Evolutionary conservation across 2,888 invertebrate species (phyloP).

Genomic region (Ashinkailepas kermadecensis): DNA sequence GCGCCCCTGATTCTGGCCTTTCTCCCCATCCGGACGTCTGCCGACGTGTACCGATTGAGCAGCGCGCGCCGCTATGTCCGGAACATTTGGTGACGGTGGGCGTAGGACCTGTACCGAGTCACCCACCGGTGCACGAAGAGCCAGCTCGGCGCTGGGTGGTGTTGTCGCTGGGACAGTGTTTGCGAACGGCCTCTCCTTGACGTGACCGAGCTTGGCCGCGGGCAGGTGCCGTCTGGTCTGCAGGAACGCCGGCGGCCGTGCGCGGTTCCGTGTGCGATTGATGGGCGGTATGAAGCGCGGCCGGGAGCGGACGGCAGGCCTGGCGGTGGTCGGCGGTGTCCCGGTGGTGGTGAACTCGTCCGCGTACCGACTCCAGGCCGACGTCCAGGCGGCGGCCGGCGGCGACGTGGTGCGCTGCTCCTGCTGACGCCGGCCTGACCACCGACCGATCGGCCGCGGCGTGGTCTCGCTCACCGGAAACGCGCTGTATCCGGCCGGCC

Average conservation of each 20-base stretch:
- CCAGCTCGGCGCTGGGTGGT: too few relatives aligned
- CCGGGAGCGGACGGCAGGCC: not conserved
- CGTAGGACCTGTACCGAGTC: too few relatives aligned
- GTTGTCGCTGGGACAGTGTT: too few relatives aligned
- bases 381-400: not conserved
- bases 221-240: not conserved
- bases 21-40: too few relatives aligned
- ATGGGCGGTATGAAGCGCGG: conserved; percentile 5
- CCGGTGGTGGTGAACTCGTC: conserved; percentile 2
- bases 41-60: too few relatives aligned
- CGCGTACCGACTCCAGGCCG: conserved; percentile 3
- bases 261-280: not conserved
- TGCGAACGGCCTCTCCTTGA: too few relatives aligned
- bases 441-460: not conserved
- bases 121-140: too few relatives aligned
- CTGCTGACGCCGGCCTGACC: not conserved
- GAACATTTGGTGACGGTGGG: too few relatives aligned
- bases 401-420: not conserved
- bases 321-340: not conserved
- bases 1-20: too few relatives aligned
- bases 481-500: not conserved
- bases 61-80: too few relatives aligned
- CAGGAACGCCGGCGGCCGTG: not conserved
- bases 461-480: not conserved
- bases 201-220: too few relatives aligned